phyloP scores from a whole-genome alignment of 1,140 invertebrate species.

The Copidosoma floridanum region DNA sequence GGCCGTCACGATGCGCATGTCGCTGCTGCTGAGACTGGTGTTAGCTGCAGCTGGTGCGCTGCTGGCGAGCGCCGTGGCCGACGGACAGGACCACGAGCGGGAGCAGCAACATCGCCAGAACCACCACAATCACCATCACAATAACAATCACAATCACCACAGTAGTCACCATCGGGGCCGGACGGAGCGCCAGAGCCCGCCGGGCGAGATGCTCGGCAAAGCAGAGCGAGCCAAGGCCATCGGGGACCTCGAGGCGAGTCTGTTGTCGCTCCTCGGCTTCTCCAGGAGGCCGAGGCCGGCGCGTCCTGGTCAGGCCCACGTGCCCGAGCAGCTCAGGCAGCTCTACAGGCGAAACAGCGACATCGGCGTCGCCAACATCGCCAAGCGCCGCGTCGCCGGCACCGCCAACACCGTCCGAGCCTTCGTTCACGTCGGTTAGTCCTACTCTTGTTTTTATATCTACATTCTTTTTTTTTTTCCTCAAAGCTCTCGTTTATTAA shows the following conservation, averaged over 20 bases:
- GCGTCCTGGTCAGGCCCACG: conserved; percentile 46
- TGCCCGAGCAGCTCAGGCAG: conserved; percentile 77
- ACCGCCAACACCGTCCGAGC: conserved; percentile 83
- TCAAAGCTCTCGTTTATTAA: conserved; percentile 12
- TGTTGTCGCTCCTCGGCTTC: conserved; percentile 76
- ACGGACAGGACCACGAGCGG: conserved; percentile 32
- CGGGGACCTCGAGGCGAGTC: conserved; percentile 63
- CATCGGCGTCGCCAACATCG: conserved; percentile 63
- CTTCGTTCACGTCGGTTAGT: conserved; percentile 78
- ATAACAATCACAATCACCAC: too few species aligned
- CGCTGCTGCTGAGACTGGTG: conserved; percentile 54
- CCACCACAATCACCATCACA: background rate
- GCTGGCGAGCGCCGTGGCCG: conserved; percentile 41
- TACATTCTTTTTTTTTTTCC: conserved; percentile 20
- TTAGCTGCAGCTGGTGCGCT: conserved; percentile 51
- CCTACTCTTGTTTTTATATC: too few species aligned
- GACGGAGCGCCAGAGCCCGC: background rate
- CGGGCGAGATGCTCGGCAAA: conserved; percentile 10
- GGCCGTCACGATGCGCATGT: conserved; percentile 55
- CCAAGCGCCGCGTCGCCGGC: conserved; percentile 66
- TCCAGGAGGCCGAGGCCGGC: conserved; percentile 59
- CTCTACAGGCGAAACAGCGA: conserved; percentile 70
- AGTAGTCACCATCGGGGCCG: background rate
- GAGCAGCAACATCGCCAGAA: conserved; percentile 2
- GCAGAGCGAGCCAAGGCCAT: conserved; percentile 40